phyloP scores from a whole-genome alignment of 2,888 invertebrate genomes.

The Orthonychiurus folsomi region DNA sequence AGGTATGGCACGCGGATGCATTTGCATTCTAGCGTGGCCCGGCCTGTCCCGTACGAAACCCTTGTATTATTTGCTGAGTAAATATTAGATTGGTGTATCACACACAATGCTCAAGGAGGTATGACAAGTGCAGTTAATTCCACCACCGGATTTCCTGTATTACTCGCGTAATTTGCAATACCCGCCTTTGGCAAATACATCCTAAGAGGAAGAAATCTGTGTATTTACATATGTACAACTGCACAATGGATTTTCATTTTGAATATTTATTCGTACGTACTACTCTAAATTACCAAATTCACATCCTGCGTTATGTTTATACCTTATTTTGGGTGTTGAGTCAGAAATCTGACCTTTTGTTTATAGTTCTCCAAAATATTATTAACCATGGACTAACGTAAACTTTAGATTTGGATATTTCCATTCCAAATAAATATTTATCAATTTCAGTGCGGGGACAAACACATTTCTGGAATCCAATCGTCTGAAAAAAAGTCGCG shows the following conservation, averaged over 20 bases:
- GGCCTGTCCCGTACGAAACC: not conserved
- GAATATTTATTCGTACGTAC: no score
- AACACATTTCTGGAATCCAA: not conserved
- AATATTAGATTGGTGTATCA: not conserved
- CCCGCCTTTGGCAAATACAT: not conserved
- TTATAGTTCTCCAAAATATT: no score
- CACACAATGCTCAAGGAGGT: not conserved
- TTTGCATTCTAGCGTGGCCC: no score
- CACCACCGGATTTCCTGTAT: constrained; percentile 6
- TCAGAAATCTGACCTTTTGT: no score
- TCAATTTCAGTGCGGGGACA: not conserved
- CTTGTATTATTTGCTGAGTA: not conserved
- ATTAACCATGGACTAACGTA: no score
- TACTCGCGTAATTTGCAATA: constrained; percentile 5
- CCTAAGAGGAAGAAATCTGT: not conserved
- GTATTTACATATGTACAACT: not conserved
- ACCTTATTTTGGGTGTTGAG: no score
- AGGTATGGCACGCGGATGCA: not conserved
- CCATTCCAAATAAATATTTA: no score
- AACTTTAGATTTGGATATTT: no score
- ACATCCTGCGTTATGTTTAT: no score
- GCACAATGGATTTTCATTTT: no score
- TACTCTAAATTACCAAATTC: no score
- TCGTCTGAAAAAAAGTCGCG: not conserved
- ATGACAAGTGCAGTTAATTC: not conserved